Conservation (phyloP, 2,888 invertebrate species). For the Sympetrum striolatum region DNA sequence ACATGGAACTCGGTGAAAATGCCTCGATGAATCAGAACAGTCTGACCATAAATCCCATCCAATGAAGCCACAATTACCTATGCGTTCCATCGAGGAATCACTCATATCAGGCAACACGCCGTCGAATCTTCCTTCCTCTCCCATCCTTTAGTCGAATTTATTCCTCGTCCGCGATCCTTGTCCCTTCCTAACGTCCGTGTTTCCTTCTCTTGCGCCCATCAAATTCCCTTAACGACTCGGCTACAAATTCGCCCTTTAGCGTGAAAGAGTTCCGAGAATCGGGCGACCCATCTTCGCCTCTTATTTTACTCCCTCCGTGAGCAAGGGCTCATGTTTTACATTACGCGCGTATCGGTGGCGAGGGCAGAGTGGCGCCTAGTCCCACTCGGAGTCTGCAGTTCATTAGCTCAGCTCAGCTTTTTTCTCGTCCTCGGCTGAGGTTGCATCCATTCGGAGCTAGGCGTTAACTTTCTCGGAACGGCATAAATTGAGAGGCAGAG, state of each 20-base stretch:
- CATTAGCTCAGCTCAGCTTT: background rate
- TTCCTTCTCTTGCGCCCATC: background rate
- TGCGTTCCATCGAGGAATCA: too few relatives aligned
- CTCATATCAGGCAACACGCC: too few relatives aligned
- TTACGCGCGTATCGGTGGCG: background rate
- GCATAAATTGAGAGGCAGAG: too few relatives aligned
- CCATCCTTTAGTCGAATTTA: background rate
- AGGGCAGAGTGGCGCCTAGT: background rate
- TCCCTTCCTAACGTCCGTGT: background rate
- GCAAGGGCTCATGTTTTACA: background rate
- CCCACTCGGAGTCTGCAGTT: background rate
- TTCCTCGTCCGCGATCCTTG: background rate
- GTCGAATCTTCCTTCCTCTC: too few relatives aligned
- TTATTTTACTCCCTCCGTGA: background rate
- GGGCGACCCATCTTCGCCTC: background rate
- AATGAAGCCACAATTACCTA: too few relatives aligned
- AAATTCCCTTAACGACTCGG: background rate
- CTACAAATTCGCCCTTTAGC: background rate
- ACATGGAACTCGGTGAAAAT: too few relatives aligned
- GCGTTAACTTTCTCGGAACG: too few relatives aligned
- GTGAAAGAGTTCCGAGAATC: background rate
- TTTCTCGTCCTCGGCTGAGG: background rate
- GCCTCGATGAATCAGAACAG: too few relatives aligned
- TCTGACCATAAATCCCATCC: too few relatives aligned
- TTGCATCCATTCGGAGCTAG: too few relatives aligned